Evolutionary conservation across 2,113 vertebrate species (phyloP).

Genomic region (Macrotus californicus): DNA sequence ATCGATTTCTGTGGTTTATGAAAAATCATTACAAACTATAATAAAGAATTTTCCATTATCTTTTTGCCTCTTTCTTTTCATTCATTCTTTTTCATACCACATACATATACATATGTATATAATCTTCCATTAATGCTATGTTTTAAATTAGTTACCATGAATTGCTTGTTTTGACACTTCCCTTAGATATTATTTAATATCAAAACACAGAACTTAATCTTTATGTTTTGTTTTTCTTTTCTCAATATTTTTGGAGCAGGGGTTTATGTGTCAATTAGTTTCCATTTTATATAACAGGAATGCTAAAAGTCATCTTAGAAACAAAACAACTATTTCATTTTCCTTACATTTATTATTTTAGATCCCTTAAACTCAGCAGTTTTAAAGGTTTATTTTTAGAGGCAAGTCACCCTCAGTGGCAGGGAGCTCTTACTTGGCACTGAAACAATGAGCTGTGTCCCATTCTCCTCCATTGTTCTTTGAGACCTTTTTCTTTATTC

Average conservation of each 20-base stretch:
- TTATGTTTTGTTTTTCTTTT: neutral
- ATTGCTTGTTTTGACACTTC: neutral
- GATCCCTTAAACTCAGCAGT: neutral
- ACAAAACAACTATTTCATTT: constrained; percentile 21
- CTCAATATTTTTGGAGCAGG: neutral
- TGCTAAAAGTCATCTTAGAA: neutral
- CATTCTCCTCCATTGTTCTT: constrained; percentile 29
- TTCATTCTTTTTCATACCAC: neutral
- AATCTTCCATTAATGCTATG: neutral
- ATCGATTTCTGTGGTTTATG: neutral
- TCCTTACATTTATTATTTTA: constrained; percentile 12
- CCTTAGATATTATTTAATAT: neutral
- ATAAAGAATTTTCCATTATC: neutral
- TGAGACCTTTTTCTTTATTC: neutral
- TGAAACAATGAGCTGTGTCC: constrained; percentile 34
- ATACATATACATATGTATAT: neutral
- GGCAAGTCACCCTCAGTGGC: constrained; percentile 4
- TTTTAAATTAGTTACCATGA: neutral
- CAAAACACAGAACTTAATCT: neutral
- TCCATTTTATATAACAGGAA: neutral
- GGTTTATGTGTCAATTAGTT: constrained; percentile 23
- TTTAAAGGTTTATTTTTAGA: constrained; percentile 51
- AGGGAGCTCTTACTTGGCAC: neutral
- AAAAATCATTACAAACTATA: neutral
- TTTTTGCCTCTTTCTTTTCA: neutral